These are phyloP conservation scores for Melanotaenia duboulayi DNA, from an alignment of 2,113 vertebrate genomes.

Conservation along the genomic window DNA sequence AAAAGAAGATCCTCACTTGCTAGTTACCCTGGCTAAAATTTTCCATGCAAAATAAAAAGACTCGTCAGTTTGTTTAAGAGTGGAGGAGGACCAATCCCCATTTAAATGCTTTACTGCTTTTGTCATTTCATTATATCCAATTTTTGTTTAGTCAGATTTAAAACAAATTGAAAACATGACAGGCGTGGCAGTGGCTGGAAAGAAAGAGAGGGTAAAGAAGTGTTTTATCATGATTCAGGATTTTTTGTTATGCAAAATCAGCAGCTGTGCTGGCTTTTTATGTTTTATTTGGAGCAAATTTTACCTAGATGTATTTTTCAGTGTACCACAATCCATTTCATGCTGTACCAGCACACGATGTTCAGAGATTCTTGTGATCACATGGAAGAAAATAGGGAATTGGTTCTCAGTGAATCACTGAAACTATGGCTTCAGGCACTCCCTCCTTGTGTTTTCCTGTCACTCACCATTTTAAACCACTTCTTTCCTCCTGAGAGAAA, in stretches of 20 bases:
- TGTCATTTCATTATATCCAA: background rate
- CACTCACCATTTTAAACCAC: constrained; percentile 38
- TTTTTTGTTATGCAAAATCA: background rate
- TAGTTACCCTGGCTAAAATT: background rate
- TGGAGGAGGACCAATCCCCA: background rate
- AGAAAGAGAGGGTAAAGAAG: background rate
- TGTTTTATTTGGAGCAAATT: background rate
- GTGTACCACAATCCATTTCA: background rate
- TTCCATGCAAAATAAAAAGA: constrained; percentile 28
- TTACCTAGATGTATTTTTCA: constrained; percentile 9
- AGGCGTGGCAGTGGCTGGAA: background rate
- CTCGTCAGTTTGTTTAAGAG: background rate
- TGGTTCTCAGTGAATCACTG: constrained; percentile 40
- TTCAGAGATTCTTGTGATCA: constrained; percentile 23
- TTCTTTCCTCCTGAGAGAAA: constrained; percentile 21
- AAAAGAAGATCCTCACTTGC: constrained; percentile 1
- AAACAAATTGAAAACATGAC: background rate
- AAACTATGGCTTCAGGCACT: constrained; percentile 13
- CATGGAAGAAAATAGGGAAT: constrained; percentile 19
- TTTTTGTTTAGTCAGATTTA: background rate
- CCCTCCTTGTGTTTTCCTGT: constrained; percentile 20
- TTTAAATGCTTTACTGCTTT: background rate
- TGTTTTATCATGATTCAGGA: no score
- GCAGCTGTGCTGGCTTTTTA: background rate
- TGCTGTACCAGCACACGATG: background rate